These are phyloP conservation scores for Diarsia mendica DNA, from an alignment of 2,888 invertebrate species.

Conservation along the genomic window DNA sequence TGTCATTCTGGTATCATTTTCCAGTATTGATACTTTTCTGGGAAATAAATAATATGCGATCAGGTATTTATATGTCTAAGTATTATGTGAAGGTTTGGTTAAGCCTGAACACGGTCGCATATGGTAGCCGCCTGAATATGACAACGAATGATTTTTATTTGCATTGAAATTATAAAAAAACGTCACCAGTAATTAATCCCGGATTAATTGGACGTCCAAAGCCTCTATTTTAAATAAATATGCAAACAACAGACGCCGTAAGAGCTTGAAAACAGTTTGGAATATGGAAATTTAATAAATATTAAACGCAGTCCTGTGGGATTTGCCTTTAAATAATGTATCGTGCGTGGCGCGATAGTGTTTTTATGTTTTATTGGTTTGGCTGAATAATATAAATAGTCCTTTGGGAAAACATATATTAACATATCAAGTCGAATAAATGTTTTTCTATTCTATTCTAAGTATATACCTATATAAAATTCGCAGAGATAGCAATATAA, in stretches of 20 bases:
- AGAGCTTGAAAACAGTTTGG: conserved; percentile 71
- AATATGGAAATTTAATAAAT: conserved; percentile 74
- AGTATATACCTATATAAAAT: background rate
- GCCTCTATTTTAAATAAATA: conserved; percentile 69
- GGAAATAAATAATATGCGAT: conserved; percentile 4
- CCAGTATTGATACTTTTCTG: conserved; percentile 17
- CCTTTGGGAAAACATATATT: conserved; percentile 16
- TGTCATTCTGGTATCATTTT: conserved; percentile 32
- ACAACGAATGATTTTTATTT: conserved; percentile 18
- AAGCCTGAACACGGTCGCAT: background rate
- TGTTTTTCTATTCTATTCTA: too few relatives aligned
- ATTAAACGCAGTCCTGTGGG: conserved; percentile 61
- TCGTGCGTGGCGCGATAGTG: conserved; percentile 28
- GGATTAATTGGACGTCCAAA: conserved; percentile 46
- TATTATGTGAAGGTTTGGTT: conserved; percentile 2
- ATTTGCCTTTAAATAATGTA: conserved; percentile 56
- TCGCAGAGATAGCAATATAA: background rate
- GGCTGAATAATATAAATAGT: conserved; percentile 11
- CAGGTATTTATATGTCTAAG: background rate
- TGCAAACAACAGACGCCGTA: conserved; percentile 70
- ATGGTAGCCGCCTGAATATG: background rate
- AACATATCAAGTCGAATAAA: too few relatives aligned
- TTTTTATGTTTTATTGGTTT: conserved; percentile 41
- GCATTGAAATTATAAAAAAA: conserved; percentile 5
- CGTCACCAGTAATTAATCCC: conserved; percentile 29